A percentile compares a stretch with the other conserved stretches of the same genome.
Evolutionary conservation across 2,888 invertebrate species (phyloP).

Genomic region (Dromius quadrimaculatus): DNA sequence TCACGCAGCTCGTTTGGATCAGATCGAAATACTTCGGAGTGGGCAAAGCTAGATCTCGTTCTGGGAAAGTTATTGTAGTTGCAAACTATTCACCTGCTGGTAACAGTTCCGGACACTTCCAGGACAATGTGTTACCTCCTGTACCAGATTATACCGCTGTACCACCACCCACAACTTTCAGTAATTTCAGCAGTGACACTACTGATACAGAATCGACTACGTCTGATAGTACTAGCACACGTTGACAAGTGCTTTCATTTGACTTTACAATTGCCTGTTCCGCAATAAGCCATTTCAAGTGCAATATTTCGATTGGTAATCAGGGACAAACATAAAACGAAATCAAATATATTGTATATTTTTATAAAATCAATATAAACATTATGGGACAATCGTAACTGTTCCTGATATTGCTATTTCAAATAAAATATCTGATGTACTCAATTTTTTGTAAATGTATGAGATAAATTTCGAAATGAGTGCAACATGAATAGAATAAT

Average conservation of each 20-base stretch:
- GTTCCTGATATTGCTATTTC: background rate
- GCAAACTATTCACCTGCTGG: slow-evolving; percentile 88
- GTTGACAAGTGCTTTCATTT: slow-evolving; percentile 7
- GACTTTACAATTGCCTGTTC: slow-evolving; percentile 1
- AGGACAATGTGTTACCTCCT: slow-evolving; percentile 83
- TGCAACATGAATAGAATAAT: too few species aligned
- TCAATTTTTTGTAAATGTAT: too few species aligned
- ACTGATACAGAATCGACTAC: slow-evolving; percentile 46
- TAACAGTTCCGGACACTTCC: slow-evolving; percentile 80
- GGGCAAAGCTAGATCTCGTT: slow-evolving; percentile 82
- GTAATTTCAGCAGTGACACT: slow-evolving; percentile 29
- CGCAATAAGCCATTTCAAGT: slow-evolving; percentile 2
- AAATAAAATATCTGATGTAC: too few species aligned
- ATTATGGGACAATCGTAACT: background rate
- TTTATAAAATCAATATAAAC: slow-evolving; percentile 13
- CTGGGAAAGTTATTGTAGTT: slow-evolving; percentile 85
- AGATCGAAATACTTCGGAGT: slow-evolving; percentile 82
- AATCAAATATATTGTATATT: slow-evolving; percentile 25
- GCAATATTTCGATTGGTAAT: slow-evolving; percentile 3
- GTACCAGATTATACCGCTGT: slow-evolving; percentile 71
- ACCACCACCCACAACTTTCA: slow-evolving; percentile 57
- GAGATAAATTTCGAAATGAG: too few species aligned
- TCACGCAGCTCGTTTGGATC: slow-evolving; percentile 89
- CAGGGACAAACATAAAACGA: slow-evolving; percentile 18
- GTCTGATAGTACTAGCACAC: slow-evolving; percentile 48